A percentile compares a stretch with the other conserved stretches of the same genome.
phyloP scores from a whole-genome alignment of 2,888 invertebrate species.

The Operophtera brumata region DNA sequence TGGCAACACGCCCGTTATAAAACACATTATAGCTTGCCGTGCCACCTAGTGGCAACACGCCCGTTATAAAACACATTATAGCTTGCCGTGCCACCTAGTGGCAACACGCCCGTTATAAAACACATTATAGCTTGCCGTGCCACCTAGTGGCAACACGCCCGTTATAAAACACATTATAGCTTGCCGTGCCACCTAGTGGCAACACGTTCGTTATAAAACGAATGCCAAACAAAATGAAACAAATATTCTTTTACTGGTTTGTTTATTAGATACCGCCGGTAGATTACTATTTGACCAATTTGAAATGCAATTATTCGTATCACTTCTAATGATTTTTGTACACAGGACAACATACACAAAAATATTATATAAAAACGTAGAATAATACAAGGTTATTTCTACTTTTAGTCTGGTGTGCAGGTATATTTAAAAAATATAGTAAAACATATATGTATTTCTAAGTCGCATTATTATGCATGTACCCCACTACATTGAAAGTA shows the following conservation, averaged over 20 bases:
- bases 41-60: too few relatives aligned
- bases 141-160: too few relatives aligned
- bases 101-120: too few relatives aligned
- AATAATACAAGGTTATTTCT: slow-evolving; percentile 48
- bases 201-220: slow-evolving; percentile 34
- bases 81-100: too few relatives aligned
- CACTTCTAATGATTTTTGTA: slow-evolving; percentile 71
- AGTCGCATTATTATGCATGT: slow-evolving; percentile 21
- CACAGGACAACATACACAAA: slow-evolving; percentile 61
- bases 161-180: too few relatives aligned
- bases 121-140: too few relatives aligned
- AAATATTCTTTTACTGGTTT: slow-evolving; percentile 56
- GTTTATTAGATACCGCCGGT: slow-evolving; percentile 74
- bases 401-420: slow-evolving; percentile 62
- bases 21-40: too few relatives aligned
- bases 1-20: too few relatives aligned
- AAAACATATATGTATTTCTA: slow-evolving; percentile 11
- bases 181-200: too few relatives aligned
- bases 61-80: too few relatives aligned
- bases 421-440: slow-evolving; percentile 17
- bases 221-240: slow-evolving; percentile 40
- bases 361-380: slow-evolving; percentile 36
- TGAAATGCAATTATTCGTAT: slow-evolving; percentile 72
- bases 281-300: slow-evolving; percentile 71
- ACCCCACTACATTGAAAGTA: slow-evolving; percentile 7